phyloP scores from a whole-genome alignment of 2,888 invertebrate species.

The Drosophila emarginata region DNA sequence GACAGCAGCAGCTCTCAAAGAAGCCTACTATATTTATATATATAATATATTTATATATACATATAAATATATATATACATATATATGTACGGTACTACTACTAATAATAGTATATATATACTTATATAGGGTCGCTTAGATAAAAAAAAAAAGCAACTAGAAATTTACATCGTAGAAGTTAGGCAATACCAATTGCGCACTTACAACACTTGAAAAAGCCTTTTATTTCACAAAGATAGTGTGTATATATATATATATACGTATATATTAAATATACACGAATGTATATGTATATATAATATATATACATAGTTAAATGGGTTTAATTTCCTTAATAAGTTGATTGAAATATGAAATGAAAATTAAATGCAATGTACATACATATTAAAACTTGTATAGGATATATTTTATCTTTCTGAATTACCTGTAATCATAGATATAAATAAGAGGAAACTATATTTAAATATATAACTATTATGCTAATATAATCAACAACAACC shows the following conservation, averaged over 20 bases:
- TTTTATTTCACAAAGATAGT: constrained; percentile 2
- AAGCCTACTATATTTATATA: constrained; percentile 40
- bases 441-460: constrained; percentile 23
- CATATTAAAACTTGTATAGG: constrained; percentile 22
- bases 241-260: not conserved
- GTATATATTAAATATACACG: constrained; percentile 7
- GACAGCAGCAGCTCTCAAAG: constrained; percentile 41
- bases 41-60: constrained; percentile 21
- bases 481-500: constrained; percentile 35
- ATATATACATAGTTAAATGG: not conserved
- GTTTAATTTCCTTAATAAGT: constrained; percentile 37
- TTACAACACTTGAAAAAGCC: constrained; percentile 19
- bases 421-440: constrained; percentile 30
- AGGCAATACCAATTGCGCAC: constrained; percentile 37
- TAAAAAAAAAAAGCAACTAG: not conserved
- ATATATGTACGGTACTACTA: constrained; percentile 29
- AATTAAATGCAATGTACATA: not conserved
- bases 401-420: constrained; percentile 23
- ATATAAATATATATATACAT: constrained; percentile 23
- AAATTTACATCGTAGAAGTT: constrained; percentile 15
- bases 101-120: not conserved
- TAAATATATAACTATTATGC: constrained; percentile 28
- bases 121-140: constrained; percentile 18
- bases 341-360: constrained; percentile 14
- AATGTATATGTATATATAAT: constrained; percentile 29